phyloP scores from a whole-genome alignment of 2,113 vertebrate species.

The Todiramphus chloris region DNA sequence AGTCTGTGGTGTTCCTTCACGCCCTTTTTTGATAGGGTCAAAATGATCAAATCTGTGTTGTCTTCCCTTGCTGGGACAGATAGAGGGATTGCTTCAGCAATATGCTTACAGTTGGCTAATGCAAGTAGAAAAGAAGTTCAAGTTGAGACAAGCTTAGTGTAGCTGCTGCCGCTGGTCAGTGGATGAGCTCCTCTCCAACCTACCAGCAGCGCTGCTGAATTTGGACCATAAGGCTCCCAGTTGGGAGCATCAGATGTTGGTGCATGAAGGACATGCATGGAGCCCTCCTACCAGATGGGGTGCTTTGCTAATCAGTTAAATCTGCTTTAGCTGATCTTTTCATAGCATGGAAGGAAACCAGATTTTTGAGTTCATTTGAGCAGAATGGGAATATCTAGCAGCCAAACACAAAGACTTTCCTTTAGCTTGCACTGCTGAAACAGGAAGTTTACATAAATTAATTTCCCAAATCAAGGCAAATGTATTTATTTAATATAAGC shows the following conservation, averaged over 20 bases:
- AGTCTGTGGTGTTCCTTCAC: not conserved
- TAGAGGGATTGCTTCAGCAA: not conserved
- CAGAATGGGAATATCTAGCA: not conserved
- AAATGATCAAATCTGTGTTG: not conserved
- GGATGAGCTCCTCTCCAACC: not conserved
- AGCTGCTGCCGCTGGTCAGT: not conserved
- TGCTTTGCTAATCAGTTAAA: conserved; percentile 39
- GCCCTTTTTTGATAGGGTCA: not conserved
- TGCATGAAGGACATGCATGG: not conserved
- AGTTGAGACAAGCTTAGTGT: not conserved
- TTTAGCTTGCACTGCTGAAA: not conserved
- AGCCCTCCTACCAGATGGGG: conserved; percentile 28
- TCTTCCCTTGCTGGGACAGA: not conserved
- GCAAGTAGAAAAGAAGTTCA: not conserved
- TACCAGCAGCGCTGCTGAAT: not conserved
- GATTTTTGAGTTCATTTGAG: conserved; percentile 1
- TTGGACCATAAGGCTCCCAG: not conserved
- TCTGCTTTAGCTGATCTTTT: conserved; percentile 48
- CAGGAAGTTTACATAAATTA: not conserved
- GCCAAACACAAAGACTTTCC: not conserved
- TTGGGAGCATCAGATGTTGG: not conserved
- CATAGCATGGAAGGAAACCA: not conserved
- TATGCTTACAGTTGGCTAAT: not conserved
- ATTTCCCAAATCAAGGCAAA: not conserved
- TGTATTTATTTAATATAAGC: not conserved